These are phyloP conservation scores for Ctenochaetus hawaiiensis DNA, from an alignment of 2,797 vertebrate genomes.

Conservation along the genomic window DNA sequence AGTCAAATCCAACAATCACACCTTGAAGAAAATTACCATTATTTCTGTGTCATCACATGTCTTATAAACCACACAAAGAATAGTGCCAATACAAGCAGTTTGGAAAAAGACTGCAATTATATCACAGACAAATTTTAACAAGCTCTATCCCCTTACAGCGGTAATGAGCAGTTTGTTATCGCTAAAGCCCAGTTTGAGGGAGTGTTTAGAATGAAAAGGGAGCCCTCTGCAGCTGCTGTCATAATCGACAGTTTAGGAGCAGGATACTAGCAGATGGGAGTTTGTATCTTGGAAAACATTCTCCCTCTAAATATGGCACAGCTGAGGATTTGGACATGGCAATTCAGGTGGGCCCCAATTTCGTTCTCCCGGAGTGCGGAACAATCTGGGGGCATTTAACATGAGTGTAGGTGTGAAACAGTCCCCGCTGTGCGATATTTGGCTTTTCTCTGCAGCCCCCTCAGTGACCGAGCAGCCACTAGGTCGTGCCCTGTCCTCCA, in stretches of 20 bases:
- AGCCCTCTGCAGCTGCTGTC: constrained; percentile 52
- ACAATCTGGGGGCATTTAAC: constrained; percentile 83
- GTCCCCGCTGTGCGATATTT: constrained; percentile 79
- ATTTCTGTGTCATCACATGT: constrained; percentile 74
- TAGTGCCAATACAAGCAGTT: constrained; percentile 76
- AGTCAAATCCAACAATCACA: constrained; percentile 84
- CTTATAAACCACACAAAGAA: constrained; percentile 75
- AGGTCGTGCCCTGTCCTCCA: constrained; percentile 68
- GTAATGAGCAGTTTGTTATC: constrained; percentile 74
- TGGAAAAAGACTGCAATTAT: constrained; percentile 77
- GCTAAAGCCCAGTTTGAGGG: constrained; percentile 63
- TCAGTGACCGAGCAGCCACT: constrained; percentile 60
- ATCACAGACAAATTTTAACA: constrained; percentile 79
- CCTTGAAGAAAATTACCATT: constrained; percentile 80
- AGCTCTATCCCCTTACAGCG: constrained; percentile 61
- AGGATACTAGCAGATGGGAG: constrained; percentile 40
- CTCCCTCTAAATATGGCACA: constrained; percentile 29
- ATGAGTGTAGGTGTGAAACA: constrained; percentile 80
- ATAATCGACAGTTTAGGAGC: constrained; percentile 51
- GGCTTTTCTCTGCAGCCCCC: constrained; percentile 63
- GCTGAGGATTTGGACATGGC: constrained; percentile 55
- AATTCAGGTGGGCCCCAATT: constrained; percentile 56
- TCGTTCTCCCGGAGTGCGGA: constrained; percentile 48
- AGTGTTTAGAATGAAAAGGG: constrained; percentile 54
- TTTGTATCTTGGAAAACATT: constrained; percentile 52